Conservation (phyloP, 2,888 invertebrate genomes). For the Phalera bucephala region DNA sequence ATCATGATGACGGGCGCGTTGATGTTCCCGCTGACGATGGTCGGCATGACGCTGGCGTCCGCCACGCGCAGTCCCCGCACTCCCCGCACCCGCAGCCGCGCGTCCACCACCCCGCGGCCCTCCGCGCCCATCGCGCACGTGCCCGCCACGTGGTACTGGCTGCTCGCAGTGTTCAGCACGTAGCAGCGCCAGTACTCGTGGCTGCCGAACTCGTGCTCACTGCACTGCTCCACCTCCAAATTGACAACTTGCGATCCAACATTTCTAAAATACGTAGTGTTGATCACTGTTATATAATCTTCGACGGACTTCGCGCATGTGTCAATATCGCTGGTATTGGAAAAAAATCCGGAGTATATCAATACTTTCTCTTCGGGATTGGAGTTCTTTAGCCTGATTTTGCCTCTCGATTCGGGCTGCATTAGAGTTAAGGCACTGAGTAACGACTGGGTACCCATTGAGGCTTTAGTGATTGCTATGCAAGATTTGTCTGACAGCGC, state of each 20-base stretch:
- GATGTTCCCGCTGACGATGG: slow-evolving; percentile 80
- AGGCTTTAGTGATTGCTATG: slow-evolving; percentile 27
- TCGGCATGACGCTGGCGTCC: slow-evolving; percentile 73
- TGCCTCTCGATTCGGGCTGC: slow-evolving; percentile 51
- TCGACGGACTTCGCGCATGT: slow-evolving; percentile 33
- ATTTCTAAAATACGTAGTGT: slow-evolving; percentile 40
- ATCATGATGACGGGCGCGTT: slow-evolving; percentile 85
- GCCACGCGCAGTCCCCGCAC: slow-evolving; percentile 79
- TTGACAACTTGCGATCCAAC: slow-evolving; percentile 34
- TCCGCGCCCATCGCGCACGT: slow-evolving; percentile 43
- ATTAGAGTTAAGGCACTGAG: slow-evolving; percentile 35
- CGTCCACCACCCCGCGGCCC: slow-evolving; percentile 36
- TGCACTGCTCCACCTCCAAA: slow-evolving; percentile 40
- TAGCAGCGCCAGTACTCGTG: slow-evolving; percentile 57
- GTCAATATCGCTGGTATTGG: slow-evolving; percentile 38
- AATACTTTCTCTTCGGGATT: slow-evolving; percentile 42
- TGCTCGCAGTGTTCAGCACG: slow-evolving; percentile 39
- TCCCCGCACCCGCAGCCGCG: slow-evolving; percentile 14
- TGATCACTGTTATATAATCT: slow-evolving; percentile 36
- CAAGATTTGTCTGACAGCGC: slow-evolving; percentile 38
- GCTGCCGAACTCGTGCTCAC: slow-evolving; percentile 36
- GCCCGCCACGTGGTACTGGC: slow-evolving; percentile 43
- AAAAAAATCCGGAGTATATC: slow-evolving; percentile 38
- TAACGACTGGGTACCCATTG: slow-evolving; percentile 23
- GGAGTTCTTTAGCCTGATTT: slow-evolving; percentile 34